Evolutionary conservation across 2,113 vertebrate genomes (phyloP), one percentile per base, ranked within the genome.

Genomic region (Xenopus laevis): DNA sequence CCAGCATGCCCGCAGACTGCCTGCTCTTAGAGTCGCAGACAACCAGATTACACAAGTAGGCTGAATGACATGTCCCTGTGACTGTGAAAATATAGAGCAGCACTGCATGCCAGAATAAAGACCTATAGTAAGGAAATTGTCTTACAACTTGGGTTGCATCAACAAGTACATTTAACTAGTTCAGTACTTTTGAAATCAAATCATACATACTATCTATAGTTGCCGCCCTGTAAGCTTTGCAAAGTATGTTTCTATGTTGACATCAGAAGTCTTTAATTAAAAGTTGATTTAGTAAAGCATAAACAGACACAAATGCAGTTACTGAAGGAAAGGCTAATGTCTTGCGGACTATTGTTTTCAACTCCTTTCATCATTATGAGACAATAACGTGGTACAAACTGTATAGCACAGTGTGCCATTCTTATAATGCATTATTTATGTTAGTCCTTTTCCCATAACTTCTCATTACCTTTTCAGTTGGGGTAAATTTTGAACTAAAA

Each of bases 21-120:
- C 65, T 53, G 74, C 60, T 55, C 57, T 63, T 30, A 46, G 52
- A 58, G 44, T 70, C 27, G 20, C 55, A 68, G 45, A 68, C 73
- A 53, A 21, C 58, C 58, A 45, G 68, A 68, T 59, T 70, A 77
- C 67, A 70, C 60, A 77, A 61, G 47, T 63, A 45, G 59, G 66
- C 44, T 70, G 67, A 77, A 67, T 70, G 74, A 68, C 74, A 69
- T 46, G 67, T 33, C 50, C 69, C 59, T 55, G 73, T 64, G 67
- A 46, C 66, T 70, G 74, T 45, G 57, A 50, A 40, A 69, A 75
- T 53, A 45, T 15, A 77, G 59, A 70, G 68, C 45, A 75, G 61
- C n/a, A 23, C 23, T 55, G 59, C 65, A 61, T 64, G 74, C 30
- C 67, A 45, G 67, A 70, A 77, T 64, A 64, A 64, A 62, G 44